Evolutionary conservation across 2,797 vertebrate genomes (phyloP).

Genomic region (Sarcophilus harrisii): DNA sequence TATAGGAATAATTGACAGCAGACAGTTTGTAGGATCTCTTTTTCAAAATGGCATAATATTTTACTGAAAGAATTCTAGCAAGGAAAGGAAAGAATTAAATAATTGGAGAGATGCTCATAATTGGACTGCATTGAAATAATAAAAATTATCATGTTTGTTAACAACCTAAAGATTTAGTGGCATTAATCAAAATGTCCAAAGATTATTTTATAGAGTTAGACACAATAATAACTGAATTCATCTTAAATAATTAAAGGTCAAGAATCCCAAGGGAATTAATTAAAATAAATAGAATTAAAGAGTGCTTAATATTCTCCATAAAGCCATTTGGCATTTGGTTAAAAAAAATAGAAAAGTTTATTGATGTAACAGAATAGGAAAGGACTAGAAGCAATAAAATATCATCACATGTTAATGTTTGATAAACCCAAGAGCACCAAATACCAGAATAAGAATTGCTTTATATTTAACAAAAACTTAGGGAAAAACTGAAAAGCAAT

Average conservation of each 20-base stretch:
- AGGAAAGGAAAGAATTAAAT: background rate
- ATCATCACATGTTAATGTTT: background rate
- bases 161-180: background rate
- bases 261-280: background rate
- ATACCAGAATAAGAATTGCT: background rate
- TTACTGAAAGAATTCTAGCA: background rate
- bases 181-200: background rate
- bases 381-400: background rate
- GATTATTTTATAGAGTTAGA: background rate
- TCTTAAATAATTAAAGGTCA: background rate
- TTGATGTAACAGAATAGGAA: background rate
- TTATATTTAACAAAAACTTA: background rate
- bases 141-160: background rate
- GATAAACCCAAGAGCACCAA: background rate
- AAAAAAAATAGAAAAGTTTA: background rate
- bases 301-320: background rate
- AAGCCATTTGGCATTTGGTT: background rate
- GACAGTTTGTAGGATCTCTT: background rate
- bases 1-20: background rate
- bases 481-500: background rate
- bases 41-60: background rate
- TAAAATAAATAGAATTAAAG: background rate
- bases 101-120: background rate
- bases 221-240: background rate
- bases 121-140: background rate